Percentiles rank a stretch among this genome's conserved stretches.
phyloP scores from a whole-genome alignment of 1,140 invertebrate genomes.

The Chironomus tepperi region DNA sequence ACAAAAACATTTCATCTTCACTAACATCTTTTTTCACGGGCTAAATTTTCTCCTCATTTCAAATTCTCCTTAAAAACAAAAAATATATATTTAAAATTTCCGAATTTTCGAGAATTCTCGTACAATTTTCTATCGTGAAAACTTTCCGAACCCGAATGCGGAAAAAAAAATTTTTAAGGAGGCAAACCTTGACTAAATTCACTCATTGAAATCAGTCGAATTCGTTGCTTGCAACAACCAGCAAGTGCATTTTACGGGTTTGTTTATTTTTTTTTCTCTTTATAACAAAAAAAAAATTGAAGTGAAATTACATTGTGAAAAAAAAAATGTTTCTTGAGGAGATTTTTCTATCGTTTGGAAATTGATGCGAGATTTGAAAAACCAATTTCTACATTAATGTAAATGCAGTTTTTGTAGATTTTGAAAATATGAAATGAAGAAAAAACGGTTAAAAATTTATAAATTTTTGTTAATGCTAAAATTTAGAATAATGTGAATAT shows the following conservation, averaged over 20 bases:
- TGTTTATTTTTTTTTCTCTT: neutral
- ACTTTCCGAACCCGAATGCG: neutral
- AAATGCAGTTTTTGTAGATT: too few species aligned
- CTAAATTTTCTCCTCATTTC: too few species aligned
- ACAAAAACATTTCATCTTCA: too few species aligned
- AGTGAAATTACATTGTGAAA: neutral
- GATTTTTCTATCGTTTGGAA: neutral
- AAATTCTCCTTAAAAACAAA: neutral
- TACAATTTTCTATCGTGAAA: neutral
- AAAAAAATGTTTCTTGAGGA: neutral
- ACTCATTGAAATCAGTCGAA: constrained; percentile 12
- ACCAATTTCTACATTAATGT: neutral
- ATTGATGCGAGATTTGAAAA: neutral
- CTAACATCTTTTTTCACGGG: too few species aligned
- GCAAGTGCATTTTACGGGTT: neutral
- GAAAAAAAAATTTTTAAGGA: neutral
- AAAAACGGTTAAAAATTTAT: too few species aligned
- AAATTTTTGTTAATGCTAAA: too few species aligned
- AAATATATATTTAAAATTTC: neutral
- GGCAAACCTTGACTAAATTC: neutral
- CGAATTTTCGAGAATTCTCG: neutral
- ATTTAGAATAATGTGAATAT: too few species aligned
- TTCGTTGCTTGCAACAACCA: neutral
- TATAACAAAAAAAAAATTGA: neutral
- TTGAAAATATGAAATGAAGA: too few species aligned